phyloP scores from a whole-genome alignment of 2,888 invertebrate species.

The Dastarcus helophoroides region DNA sequence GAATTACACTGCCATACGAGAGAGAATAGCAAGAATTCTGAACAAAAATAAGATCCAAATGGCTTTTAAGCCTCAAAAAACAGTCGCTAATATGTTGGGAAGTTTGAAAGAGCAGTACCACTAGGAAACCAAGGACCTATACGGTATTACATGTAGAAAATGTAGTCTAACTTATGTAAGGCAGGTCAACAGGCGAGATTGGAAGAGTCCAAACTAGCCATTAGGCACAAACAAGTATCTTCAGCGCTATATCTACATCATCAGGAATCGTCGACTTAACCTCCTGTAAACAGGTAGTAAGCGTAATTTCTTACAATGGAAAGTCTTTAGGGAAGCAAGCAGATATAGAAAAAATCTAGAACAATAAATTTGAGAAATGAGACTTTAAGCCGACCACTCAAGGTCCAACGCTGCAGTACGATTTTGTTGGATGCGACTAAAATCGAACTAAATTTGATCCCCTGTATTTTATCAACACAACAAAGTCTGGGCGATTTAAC shows the following conservation, averaged over 20 bases:
- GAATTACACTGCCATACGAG: not conserved
- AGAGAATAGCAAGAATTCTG: not conserved
- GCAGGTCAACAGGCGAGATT: not conserved
- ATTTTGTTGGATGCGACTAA: too few species aligned
- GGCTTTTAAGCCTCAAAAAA: not conserved
- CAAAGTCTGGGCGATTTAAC: too few species aligned
- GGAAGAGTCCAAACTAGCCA: not conserved
- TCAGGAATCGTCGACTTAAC: too few species aligned
- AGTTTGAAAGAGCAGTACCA: not conserved
- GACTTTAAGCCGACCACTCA: too few species aligned
- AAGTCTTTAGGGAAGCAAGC: too few species aligned
- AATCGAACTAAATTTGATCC: too few species aligned
- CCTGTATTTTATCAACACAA: too few species aligned
- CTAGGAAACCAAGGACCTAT: not conserved
- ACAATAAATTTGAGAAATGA: too few species aligned
- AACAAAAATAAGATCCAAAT: not conserved
- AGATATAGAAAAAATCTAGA: too few species aligned
- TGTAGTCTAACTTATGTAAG: not conserved
- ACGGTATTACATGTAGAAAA: not conserved
- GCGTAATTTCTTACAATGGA: too few species aligned
- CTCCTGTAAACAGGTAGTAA: too few species aligned
- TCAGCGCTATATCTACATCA: not conserved
- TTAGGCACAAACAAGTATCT: not conserved
- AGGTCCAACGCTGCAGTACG: too few species aligned
- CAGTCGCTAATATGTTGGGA: not conserved